A percentile compares a stretch with the other conserved stretches of the same genome.
phyloP scores from a whole-genome alignment of 2,113 vertebrate genomes.

The Syrrhaptes paradoxus region DNA sequence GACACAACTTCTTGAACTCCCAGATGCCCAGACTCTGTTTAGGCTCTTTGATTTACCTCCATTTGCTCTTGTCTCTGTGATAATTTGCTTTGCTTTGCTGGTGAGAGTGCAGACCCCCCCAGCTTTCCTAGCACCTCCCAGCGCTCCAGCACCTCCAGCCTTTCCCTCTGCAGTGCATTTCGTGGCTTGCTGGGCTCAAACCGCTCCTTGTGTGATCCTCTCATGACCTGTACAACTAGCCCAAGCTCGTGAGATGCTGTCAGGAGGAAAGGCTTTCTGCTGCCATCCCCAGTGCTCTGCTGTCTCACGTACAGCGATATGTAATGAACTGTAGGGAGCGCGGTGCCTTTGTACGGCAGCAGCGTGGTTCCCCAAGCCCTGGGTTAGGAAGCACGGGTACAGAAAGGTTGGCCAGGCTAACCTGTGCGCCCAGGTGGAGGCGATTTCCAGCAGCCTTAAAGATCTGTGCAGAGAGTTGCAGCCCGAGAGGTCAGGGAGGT shows the following conservation, averaged over 20 bases:
- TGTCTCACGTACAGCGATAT: rapidly evolving
- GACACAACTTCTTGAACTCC: not conserved
- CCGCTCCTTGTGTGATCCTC: rapidly evolving
- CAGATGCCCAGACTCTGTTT: not conserved
- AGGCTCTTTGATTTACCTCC: not conserved
- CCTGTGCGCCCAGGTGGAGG: too few relatives aligned
- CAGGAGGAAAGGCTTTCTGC: not conserved
- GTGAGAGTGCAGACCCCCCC: not conserved
- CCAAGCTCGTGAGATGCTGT: not conserved
- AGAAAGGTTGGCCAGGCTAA: not conserved
- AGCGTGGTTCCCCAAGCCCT: not conserved
- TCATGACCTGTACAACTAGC: not conserved
- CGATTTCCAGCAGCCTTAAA: not conserved
- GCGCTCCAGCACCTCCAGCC: not conserved
- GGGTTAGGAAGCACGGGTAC: not conserved
- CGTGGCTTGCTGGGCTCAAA: not conserved
- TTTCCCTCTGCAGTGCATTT: not conserved
- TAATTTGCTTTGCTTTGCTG: not conserved
- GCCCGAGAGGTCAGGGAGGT: not conserved
- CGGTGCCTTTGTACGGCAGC: rapidly evolving
- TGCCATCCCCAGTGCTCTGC: not conserved
- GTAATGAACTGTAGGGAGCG: rapidly evolving
- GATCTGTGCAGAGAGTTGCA: not conserved
- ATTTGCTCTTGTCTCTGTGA: not conserved
- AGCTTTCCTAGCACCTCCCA: not conserved